Base-by-base conservation (phyloP, 2,113 vertebrate genomes). In the Vireo altiloquus region DNA sequence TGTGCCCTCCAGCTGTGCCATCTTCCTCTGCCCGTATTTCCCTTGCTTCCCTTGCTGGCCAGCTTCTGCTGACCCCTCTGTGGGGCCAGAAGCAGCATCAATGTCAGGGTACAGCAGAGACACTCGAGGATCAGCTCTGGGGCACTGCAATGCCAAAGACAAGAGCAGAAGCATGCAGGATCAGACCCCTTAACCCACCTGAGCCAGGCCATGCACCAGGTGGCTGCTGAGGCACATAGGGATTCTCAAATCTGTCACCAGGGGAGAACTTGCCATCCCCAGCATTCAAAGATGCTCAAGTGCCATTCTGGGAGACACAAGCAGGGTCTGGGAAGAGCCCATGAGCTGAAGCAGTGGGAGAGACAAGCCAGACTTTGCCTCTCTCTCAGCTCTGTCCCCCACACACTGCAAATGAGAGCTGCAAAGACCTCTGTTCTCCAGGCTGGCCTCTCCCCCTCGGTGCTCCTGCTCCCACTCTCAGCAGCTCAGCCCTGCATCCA, bases 401-500 rank as follows among this genome's bases (percentile, higher is more conserved):
- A 22, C 92, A 63, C 30, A 5, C 56, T 88, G 90, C 59, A 90
- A 70, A 63, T 23, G 59, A 76, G 90, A 92, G 59, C 75, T 94
- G 84, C 90, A 81, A 52, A 88, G 90, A 70, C 90, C 92, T 88
- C 82, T 92, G 85, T 77, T 86, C 94, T 56, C 70, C 1, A 0
- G 54, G 60, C 87, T 70, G 84, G 71, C 87, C 92, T 92, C 75
- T 88, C 69, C 66, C 77, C 68, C 89, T 93, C 30, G 0, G 16
- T 57, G 57, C 70, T 27, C 24, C 90, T 92, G 69, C 92, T 96
- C 92, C 89, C 79, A n/a, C 78, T 78, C 22, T 93, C 94, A 42
- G 95, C 94, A 93, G 88, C 90, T 94, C 95, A 95, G 90, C 95
- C 89, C 92, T 69, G 60, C 64, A 92, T 93, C 86, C 94, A 94